Base-by-base conservation (phyloP, 2,113 vertebrate species). In the Melanostigma gelatinosum region DNA sequence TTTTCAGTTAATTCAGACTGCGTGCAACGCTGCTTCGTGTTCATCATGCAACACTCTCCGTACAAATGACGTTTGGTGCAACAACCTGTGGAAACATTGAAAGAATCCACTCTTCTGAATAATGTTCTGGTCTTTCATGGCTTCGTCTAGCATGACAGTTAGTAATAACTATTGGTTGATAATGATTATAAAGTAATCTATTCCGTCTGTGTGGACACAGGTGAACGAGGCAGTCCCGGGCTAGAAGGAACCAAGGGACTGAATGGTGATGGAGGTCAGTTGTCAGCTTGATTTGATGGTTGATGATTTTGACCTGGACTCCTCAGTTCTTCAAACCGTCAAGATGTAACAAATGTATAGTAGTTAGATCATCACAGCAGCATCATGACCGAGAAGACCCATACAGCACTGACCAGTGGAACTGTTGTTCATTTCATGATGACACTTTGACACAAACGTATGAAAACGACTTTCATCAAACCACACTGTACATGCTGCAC, bases 191-290 rank as follows among this genome's bases (percentile, higher is more conserved):
- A 34, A 29, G n/a, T 18, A 46, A 46, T 58, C 5, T 22, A 4
- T n/a, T 83, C 18, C 80, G 84, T 83, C 18, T 82, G 84, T 46
- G 64, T 66, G 54, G 63, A 65, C 85, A 62, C 90, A 97, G 97
- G 97, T 95, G 95, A 96, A 40, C 88, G 71, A 69, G 97, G 97
- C 44, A 81, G 58, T 70, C 92, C 94, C 0, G 97, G 96, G 15
- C 86, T 75, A 1, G 94, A 93, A 3, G 96, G 94, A 80, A 89
- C 88, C 73, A 95, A 91, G 79, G 96, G 96, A 85, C 94, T 96
- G 82, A 96, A 94, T 92, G 96, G 97, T 94, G 94, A 91, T 36
- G 85, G 80, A 88, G 93, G 92, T 93, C 67, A 89, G 81, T 79
- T 12, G 10, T 27, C 15, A 46, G 20, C 48, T 11, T 16, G 7